Conservation (phyloP, 2,113 vertebrate species). For the Archocentrus centrarchus region DNA sequence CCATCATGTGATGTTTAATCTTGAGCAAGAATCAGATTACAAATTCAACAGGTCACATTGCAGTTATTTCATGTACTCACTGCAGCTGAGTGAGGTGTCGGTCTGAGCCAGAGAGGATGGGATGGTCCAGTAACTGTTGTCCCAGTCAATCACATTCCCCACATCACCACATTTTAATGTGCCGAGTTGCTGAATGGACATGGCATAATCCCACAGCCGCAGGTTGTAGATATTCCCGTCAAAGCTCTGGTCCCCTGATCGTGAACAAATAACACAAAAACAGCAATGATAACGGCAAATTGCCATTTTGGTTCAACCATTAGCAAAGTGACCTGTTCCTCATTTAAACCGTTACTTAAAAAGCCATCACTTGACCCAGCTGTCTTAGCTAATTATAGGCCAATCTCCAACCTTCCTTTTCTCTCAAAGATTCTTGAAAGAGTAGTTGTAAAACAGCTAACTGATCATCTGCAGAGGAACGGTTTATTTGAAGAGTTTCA, state of each 20-base stretch:
- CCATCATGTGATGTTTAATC: background rate
- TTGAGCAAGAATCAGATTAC: background rate
- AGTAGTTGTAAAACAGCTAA: too few relatives aligned
- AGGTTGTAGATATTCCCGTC: constrained; percentile 93
- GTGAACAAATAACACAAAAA: background rate
- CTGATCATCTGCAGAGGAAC: too few relatives aligned
- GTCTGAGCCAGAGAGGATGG: constrained; percentile 84
- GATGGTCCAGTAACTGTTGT: constrained; percentile 91
- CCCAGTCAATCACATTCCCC: constrained; percentile 94
- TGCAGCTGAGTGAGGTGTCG: constrained; percentile 92
- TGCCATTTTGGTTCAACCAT: too few relatives aligned
- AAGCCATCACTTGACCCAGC: too few relatives aligned
- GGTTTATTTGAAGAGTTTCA: too few relatives aligned
- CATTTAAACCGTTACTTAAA: too few relatives aligned
- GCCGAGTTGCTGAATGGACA: constrained; percentile 80
- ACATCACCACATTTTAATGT: constrained; percentile 85
- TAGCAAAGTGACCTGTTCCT: too few relatives aligned
- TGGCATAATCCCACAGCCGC: constrained; percentile 90
- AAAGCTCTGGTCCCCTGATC: constrained; percentile 72
- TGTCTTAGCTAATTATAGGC: too few relatives aligned
- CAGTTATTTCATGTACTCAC: constrained; percentile 81
- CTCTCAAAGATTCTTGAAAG: too few relatives aligned
- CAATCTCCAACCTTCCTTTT: too few relatives aligned
- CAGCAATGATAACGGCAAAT: background rate
- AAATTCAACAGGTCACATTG: background rate